A percentile compares a stretch with the other conserved stretches of the same genome.
phyloP scores from a whole-genome alignment of 1,140 invertebrate species.

The Thaumatotibia leucotreta region DNA sequence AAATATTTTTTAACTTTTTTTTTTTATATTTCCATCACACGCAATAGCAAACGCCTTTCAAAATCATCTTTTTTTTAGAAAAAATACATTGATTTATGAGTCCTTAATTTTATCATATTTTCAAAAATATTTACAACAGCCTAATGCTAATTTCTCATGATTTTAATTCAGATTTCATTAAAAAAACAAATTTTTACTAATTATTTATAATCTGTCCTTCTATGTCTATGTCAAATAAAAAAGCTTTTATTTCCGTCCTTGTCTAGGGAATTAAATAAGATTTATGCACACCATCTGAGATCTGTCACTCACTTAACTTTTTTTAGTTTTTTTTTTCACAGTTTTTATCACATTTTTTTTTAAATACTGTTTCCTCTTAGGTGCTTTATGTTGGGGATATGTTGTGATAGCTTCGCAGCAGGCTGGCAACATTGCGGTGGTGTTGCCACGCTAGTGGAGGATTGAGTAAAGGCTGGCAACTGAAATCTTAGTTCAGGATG shows the following conservation, averaged over 20 bases:
- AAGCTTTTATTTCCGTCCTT: slow-evolving; percentile 39
- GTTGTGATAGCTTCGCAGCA: slow-evolving; percentile 42
- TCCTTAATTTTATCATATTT: slow-evolving; percentile 29
- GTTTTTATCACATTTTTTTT: slow-evolving; percentile 62
- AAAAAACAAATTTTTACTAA: slow-evolving; percentile 64
- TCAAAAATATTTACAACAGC: slow-evolving; percentile 58
- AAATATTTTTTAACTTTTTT: slow-evolving; percentile 33
- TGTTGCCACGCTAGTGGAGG: slow-evolving; percentile 43
- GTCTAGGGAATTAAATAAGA: slow-evolving; percentile 56
- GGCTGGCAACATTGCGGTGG: slow-evolving; percentile 20
- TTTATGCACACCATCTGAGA: slow-evolving; percentile 58
- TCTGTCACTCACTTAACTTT: slow-evolving; percentile 67
- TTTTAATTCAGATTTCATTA: slow-evolving; percentile 17
- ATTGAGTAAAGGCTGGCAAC: slow-evolving; percentile 47
- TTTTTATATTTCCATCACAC: slow-evolving; percentile 7
- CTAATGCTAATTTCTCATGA: slow-evolving; percentile 37
- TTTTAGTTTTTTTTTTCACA: slow-evolving; percentile 61
- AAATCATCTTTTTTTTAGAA: slow-evolving; percentile 55
- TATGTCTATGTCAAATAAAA: slow-evolving; percentile 24
- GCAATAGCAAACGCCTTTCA: slow-evolving; percentile 21
- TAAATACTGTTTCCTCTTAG: slow-evolving; percentile 70
- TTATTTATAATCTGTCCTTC: slow-evolving; percentile 20
- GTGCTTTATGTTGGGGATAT: slow-evolving; percentile 53
- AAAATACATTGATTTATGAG: slow-evolving; percentile 58
- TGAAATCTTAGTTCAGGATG: slow-evolving; percentile 58